A percentile compares a stretch with the other conserved stretches of the same genome.
These are phyloP conservation scores for Chunga burmeisteri DNA, from an alignment of 2,113 vertebrate species.

Conservation along the genomic window DNA sequence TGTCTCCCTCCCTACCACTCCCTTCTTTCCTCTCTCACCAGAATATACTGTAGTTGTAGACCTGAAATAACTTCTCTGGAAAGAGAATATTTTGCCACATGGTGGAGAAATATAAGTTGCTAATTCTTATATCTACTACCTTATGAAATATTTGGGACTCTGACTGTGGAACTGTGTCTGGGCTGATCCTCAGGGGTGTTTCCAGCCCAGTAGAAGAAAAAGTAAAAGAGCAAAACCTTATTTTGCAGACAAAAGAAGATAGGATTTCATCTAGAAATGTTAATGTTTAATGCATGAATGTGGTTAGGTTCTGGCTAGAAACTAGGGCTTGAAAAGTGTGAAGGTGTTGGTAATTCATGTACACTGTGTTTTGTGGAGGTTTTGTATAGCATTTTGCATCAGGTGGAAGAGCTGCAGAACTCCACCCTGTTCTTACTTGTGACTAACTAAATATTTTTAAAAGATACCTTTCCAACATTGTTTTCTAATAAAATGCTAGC, in stretches of 20 bases:
- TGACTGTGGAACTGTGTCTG: neutral
- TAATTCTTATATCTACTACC: neutral
- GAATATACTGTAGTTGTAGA: neutral
- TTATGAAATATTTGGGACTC: neutral
- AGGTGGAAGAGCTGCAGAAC: neutral
- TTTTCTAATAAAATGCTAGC: neutral
- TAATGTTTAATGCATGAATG: neutral
- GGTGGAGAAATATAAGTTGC: neutral
- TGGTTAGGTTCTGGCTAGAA: neutral
- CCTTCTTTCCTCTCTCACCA: neutral
- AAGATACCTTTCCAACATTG: neutral
- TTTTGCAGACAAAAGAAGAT: neutral
- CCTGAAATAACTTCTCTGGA: neutral
- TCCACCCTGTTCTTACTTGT: neutral
- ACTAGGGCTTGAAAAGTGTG: neutral
- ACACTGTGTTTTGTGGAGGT: neutral
- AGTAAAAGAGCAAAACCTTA: neutral
- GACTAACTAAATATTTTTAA: neutral
- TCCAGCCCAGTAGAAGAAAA: neutral
- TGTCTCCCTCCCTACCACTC: fast-evolving
- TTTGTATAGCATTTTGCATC: neutral
- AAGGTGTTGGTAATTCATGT: neutral
- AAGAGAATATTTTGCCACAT: neutral
- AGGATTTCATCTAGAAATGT: neutral
- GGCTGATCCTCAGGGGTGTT: neutral